A percentile compares a stretch with the other conserved stretches of the same genome.
These are phyloP conservation scores for Mareca strepera DNA, from an alignment of 2,797 vertebrate species.

Conservation along the genomic window DNA sequence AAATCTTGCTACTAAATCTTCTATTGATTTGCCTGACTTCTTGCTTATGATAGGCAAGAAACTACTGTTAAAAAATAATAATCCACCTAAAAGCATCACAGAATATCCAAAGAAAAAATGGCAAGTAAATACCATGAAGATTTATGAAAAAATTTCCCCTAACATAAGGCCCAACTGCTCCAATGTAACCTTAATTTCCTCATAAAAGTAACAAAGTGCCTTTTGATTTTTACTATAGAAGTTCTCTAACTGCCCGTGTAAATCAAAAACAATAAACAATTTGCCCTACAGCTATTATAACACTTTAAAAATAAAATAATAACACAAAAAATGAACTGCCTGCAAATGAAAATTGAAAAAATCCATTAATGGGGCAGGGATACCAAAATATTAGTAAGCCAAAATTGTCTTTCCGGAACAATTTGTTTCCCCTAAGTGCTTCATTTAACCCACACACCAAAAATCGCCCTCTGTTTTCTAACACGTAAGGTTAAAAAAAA, in stretches of 20 bases:
- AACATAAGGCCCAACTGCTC: not conserved
- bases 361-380: not conserved
- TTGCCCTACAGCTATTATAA: not conserved
- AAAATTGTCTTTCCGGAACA: not conserved
- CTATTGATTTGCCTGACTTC: not conserved
- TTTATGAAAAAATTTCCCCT: not conserved
- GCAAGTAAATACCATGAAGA: not conserved
- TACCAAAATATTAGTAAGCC: not conserved
- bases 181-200: not conserved
- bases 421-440: not conserved
- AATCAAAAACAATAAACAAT: not conserved
- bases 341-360: not conserved
- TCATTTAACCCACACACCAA: not conserved
- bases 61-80: not conserved
- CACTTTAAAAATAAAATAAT: not conserved
- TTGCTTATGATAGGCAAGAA: not conserved
- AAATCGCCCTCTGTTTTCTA: not conserved
- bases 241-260: not conserved
- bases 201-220: not conserved
- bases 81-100: not conserved
- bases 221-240: not conserved
- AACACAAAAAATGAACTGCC: not conserved
- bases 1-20: constrained; percentile 30
- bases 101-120: not conserved
- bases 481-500: not conserved